Percentiles rank a stretch among this genome's conserved stretches.
Conservation (phyloP, 2,888 invertebrate species). For the Tipula confusa region DNA sequence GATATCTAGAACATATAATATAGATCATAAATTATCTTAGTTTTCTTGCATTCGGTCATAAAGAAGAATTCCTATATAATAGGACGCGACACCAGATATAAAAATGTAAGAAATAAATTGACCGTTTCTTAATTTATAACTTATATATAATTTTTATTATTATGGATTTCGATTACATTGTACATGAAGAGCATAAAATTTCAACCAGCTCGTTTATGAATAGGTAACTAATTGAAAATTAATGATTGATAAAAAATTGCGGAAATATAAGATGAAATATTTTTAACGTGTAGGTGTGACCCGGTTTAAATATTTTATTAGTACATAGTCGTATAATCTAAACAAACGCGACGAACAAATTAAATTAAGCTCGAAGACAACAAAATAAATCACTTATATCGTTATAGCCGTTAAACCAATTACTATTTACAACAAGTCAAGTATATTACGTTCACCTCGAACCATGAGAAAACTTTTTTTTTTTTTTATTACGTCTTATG, state of each 20-base stretch:
- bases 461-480: not conserved
- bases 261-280: not conserved
- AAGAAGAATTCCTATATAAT: not conserved
- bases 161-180: not conserved
- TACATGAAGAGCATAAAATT: not conserved
- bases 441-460: not conserved
- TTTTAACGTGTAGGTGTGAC: not conserved
- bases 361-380: not conserved
- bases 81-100: not conserved
- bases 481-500: not conserved
- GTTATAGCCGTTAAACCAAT: not conserved
- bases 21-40: not conserved
- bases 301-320: not conserved
- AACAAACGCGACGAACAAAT: not conserved
- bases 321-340: not conserved
- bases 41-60: not conserved
- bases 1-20: not conserved
- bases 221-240: not conserved
- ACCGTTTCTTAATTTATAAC: constrained; percentile 1
- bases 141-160: not conserved
- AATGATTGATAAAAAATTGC: not conserved
- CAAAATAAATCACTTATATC: not conserved
- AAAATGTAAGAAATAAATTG: not conserved
- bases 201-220: not conserved
- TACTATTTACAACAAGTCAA: not conserved